These are phyloP conservation scores for Solenopsis fugax DNA, from an alignment of 1,140 invertebrate genomes.

Conservation along the genomic window DNA sequence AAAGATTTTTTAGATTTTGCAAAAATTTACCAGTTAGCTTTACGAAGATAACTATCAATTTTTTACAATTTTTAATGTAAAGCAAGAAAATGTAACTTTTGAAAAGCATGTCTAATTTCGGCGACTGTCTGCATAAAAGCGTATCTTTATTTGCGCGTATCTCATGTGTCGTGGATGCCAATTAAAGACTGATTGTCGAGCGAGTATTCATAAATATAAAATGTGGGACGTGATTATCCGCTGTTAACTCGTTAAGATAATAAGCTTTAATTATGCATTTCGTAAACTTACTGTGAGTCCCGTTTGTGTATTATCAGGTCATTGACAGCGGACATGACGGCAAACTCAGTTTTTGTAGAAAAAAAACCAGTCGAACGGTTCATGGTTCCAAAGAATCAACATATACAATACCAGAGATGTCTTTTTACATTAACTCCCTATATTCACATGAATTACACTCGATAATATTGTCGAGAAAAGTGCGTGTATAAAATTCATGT, in stretches of 20 bases:
- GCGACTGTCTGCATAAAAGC: not conserved
- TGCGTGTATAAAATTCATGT: not conserved
- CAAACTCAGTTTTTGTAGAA: not conserved
- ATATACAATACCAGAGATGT: not conserved
- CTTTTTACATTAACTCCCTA: not conserved
- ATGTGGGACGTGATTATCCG: constrained; percentile 54
- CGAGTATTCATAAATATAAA: constrained; percentile 64
- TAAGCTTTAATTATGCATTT: constrained; percentile 73
- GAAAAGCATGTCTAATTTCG: not conserved
- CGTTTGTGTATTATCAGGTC: not conserved
- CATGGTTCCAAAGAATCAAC: not conserved
- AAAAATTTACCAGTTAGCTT: not conserved
- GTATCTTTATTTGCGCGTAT: not conserved
- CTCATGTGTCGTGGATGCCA: constrained; percentile 45
- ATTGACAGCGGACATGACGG: constrained; percentile 11
- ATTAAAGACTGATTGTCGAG: constrained; percentile 52
- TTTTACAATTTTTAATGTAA: not conserved
- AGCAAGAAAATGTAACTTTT: not conserved
- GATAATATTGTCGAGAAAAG: constrained; percentile 2
- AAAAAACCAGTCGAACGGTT: not conserved
- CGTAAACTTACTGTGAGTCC: constrained; percentile 63
- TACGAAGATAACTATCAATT: not conserved
- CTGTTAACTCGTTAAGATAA: constrained; percentile 70
- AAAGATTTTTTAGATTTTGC: not conserved
- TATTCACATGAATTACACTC: not conserved